A percentile compares a stretch with the other conserved stretches of the same genome.
Conservation (phyloP, 2,113 vertebrate species). For the Xiphias gladius region DNA sequence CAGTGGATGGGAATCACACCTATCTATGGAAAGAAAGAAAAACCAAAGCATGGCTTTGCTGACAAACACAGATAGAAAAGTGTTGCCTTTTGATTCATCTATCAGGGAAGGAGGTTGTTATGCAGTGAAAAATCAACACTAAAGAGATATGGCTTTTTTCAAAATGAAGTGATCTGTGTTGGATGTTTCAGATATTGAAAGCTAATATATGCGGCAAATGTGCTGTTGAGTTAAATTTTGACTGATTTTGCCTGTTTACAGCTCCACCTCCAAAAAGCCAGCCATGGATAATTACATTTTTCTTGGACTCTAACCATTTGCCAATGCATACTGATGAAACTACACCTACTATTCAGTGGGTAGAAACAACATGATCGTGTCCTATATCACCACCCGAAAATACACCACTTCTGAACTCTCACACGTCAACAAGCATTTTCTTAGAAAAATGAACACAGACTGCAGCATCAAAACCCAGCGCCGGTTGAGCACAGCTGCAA, state of each 20-base stretch:
- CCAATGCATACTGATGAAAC: slow-evolving; percentile 60
- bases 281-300: slow-evolving; percentile 32
- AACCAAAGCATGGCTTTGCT: slow-evolving; percentile 33
- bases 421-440: slow-evolving; percentile 22
- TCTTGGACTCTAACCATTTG: slow-evolving; percentile 51
- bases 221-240: slow-evolving; percentile 27
- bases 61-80: slow-evolving; percentile 34
- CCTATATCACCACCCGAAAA: slow-evolving; percentile 40
- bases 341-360: neutral
- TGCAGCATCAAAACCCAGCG: neutral
- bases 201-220: slow-evolving; percentile 46
- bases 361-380: slow-evolving; percentile 27
- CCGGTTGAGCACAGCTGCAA: slow-evolving; percentile 2
- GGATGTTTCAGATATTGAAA: slow-evolving; percentile 52
- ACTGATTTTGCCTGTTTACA: slow-evolving; percentile 50
- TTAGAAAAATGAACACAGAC: neutral
- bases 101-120: slow-evolving; percentile 8
- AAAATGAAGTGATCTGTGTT: slow-evolving; percentile 32
- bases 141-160: slow-evolving; percentile 34
- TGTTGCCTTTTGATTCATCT: slow-evolving; percentile 27
- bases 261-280: slow-evolving; percentile 38
- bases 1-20: slow-evolving; percentile 8
- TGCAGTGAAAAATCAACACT: slow-evolving; percentile 27
- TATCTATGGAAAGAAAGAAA: neutral
- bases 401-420: slow-evolving; percentile 32